These are phyloP conservation scores for Latrodectus hesperus DNA, from an alignment of 2,888 invertebrate species.

Conservation along the genomic window DNA sequence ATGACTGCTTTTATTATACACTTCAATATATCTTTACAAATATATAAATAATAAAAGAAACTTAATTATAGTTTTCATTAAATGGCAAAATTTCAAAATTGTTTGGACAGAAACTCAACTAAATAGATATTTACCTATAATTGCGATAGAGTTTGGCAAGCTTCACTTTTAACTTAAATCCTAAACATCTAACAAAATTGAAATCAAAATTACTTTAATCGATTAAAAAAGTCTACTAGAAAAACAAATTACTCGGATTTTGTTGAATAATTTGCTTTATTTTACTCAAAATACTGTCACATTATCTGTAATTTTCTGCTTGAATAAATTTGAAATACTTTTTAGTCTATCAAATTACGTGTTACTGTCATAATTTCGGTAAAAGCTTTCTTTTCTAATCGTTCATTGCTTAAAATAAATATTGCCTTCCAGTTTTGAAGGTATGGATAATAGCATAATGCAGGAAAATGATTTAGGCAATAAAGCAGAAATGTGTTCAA, in stretches of 20 bases:
- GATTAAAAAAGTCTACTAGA: not conserved
- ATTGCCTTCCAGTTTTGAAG: no score
- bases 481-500: no score
- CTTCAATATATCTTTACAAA: no score
- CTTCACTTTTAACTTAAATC: not conserved
- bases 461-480: no score
- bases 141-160: no score
- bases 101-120: no score
- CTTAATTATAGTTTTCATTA: no score
- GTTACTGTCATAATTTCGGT: not conserved
- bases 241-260: not conserved
- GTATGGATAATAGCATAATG: no score
- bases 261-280: not conserved
- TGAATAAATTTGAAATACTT: not conserved
- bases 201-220: constrained; percentile 1
- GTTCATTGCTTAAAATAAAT: not conserved
- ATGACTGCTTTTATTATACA: no score
- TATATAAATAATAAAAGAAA: no score
- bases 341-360: not conserved
- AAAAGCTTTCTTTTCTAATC: not conserved
- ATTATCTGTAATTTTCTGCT: not conserved
- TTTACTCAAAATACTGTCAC: not conserved
- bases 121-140: no score
- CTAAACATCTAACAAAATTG: not conserved
- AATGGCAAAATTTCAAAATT: no score